A percentile compares a stretch with the other conserved stretches of the same genome.
Evolutionary conservation across 2,797 vertebrate species (phyloP).

Genomic region (Cirrhinus molitorella): DNA sequence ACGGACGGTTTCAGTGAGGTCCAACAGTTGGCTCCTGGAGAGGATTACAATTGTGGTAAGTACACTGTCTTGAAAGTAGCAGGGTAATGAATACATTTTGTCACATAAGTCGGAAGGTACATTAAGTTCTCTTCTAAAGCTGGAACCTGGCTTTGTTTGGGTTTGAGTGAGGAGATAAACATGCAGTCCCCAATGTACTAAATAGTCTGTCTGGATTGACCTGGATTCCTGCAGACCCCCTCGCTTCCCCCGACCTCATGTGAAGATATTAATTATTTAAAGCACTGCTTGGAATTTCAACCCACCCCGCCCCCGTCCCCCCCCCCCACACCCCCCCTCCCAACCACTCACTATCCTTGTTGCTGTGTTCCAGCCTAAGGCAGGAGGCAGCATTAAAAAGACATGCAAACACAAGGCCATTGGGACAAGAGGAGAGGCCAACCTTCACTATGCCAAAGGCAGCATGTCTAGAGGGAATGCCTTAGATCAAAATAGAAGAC

Average conservation of each 20-base stretch:
- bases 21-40: slow-evolving; percentile 74
- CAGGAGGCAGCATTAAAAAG: slow-evolving; percentile 53
- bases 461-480: slow-evolving; percentile 10
- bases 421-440: slow-evolving; percentile 11
- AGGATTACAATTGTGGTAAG: slow-evolving; percentile 73
- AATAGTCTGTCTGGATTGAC: slow-evolving; percentile 53
- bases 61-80: slow-evolving; percentile 37
- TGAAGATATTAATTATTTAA: slow-evolving; percentile 59
- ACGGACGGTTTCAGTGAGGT: slow-evolving; percentile 66
- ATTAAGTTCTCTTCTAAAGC: background rate
- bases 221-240: slow-evolving; percentile 49
- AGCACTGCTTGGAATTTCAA: slow-evolving; percentile 25
- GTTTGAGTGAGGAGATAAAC: slow-evolving; percentile 22
- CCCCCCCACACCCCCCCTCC: background rate
- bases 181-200: slow-evolving; percentile 22
- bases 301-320: background rate
- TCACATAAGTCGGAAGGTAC: background rate
- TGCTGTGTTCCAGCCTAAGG: slow-evolving; percentile 28
- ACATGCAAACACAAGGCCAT: slow-evolving; percentile 27
- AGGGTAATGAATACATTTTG: background rate
- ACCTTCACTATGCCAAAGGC: slow-evolving; percentile 21
- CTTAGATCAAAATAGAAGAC: slow-evolving; percentile 19
- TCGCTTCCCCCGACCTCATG: slow-evolving; percentile 40
- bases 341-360: background rate
- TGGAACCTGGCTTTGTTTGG: slow-evolving; percentile 30